A percentile compares a stretch with the other conserved stretches of the same genome.
phyloP scores from a whole-genome alignment of 2,888 invertebrate genomes.

The Bombylius major region DNA sequence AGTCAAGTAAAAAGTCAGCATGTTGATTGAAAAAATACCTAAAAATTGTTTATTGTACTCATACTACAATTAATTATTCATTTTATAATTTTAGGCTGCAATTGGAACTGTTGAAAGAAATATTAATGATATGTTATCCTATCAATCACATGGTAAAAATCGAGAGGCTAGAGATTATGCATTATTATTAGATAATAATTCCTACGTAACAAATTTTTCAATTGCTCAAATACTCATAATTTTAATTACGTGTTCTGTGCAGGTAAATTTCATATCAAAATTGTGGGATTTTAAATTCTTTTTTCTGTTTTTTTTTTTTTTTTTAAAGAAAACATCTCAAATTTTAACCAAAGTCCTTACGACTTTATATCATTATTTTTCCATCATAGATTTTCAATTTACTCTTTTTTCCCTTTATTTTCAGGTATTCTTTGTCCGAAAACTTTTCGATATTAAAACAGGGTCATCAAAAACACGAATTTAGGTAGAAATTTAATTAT shows the following conservation, averaged over 20 bases:
- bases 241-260: slow-evolving; percentile 59
- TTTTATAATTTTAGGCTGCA: slow-evolving; percentile 44
- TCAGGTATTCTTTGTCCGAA: slow-evolving; percentile 79
- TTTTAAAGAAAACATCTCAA: too few species aligned
- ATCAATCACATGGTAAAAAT: slow-evolving; percentile 68
- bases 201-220: slow-evolving; percentile 83
- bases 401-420: slow-evolving; percentile 20
- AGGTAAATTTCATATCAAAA: slow-evolving; percentile 37
- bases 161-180: slow-evolving; percentile 74
- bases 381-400: not conserved
- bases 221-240: slow-evolving; percentile 75
- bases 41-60: not conserved
- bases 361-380: too few species aligned
- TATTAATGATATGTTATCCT: slow-evolving; percentile 73
- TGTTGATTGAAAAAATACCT: too few species aligned
- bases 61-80: not conserved
- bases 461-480: slow-evolving; percentile 42
- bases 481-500: slow-evolving; percentile 14
- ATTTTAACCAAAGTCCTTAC: too few species aligned
- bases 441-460: slow-evolving; percentile 70
- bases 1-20: too few species aligned
- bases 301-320: too few species aligned
- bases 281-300: too few species aligned
- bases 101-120: slow-evolving; percentile 69
- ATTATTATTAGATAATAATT: slow-evolving; percentile 65